phyloP scores from a whole-genome alignment of 2,113 vertebrate genomes.

The Barbus barbus region DNA sequence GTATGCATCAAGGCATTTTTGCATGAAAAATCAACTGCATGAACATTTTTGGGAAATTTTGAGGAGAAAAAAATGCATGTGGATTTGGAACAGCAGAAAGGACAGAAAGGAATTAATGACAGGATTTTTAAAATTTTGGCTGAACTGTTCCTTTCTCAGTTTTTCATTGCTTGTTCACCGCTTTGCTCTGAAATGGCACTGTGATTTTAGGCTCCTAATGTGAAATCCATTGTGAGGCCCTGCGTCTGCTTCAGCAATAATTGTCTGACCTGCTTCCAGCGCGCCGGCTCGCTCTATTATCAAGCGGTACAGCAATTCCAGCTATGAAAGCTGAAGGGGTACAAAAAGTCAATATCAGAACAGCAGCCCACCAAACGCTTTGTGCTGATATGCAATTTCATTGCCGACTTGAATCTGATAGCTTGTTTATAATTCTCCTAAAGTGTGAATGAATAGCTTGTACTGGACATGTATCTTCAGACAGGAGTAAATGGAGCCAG shows the following conservation, averaged over 20 bases:
- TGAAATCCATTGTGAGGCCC: conserved; percentile 55
- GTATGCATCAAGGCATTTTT: neutral
- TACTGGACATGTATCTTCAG: conserved; percentile 43
- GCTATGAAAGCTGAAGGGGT: conserved; percentile 52
- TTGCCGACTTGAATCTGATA: conserved; percentile 52
- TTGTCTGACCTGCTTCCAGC: conserved; percentile 67
- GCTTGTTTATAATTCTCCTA: conserved; percentile 61
- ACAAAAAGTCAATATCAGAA: conserved; percentile 53
- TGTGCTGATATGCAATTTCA: conserved; percentile 58
- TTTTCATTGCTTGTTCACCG: neutral
- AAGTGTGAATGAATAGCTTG: conserved; percentile 53
- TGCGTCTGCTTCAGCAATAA: conserved; percentile 61
- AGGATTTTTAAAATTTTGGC: neutral
- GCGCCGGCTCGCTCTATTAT: conserved; percentile 58
- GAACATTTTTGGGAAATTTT: too few relatives aligned
- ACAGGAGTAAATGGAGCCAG: conserved; percentile 39
- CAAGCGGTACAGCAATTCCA: conserved; percentile 61
- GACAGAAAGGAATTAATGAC: neutral
- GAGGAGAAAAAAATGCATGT: too few relatives aligned
- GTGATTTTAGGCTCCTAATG: conserved; percentile 43
- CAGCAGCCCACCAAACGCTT: conserved; percentile 52
- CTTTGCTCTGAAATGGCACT: conserved; percentile 14
- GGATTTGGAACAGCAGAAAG: too few relatives aligned
- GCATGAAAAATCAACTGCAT: neutral
- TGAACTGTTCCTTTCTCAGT: neutral